These are phyloP conservation scores for Hermatobates lingyangjiaoensis DNA, from an alignment of 1,140 invertebrate genomes.

Conservation along the genomic window DNA sequence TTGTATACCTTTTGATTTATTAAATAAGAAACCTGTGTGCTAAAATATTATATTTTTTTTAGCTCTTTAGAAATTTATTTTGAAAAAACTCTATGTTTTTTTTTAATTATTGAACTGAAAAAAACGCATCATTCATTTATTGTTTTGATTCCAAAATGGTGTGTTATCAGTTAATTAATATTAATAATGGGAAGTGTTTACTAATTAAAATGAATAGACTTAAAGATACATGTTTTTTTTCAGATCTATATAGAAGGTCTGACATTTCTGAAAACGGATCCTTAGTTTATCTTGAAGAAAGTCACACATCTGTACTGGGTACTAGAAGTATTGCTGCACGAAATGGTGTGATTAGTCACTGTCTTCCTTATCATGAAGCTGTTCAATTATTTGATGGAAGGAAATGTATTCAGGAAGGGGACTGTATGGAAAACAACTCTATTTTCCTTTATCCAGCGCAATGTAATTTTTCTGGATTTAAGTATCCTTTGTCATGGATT, in stretches of 20 bases:
- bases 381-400: constrained; percentile 10
- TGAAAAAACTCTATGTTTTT: no score
- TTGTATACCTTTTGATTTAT: no score
- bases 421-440: constrained; percentile 28
- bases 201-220: no score
- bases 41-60: no score
- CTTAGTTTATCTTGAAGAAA: constrained; percentile 73
- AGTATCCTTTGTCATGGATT: constrained; percentile 65
- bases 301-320: constrained; percentile 87
- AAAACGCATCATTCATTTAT: no score
- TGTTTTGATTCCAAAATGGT: no score
- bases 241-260: background rate
- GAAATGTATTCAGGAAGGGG: background rate
- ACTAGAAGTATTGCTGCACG: constrained; percentile 47
- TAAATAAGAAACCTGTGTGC: no score
- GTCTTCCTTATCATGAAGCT: constrained; percentile 22
- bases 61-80: no score
- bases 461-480: constrained; percentile 84
- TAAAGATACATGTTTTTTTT: background rate
- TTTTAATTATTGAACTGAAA: no score
- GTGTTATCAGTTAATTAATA: no score
- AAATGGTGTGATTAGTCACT: constrained; percentile 23
- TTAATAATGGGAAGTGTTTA: no score
- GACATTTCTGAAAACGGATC: constrained; percentile 26
- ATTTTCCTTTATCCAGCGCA: constrained; percentile 79